These are phyloP conservation scores for Babyrousa celebensis DNA, from an alignment of 2,797 vertebrate genomes.

Conservation along the genomic window DNA sequence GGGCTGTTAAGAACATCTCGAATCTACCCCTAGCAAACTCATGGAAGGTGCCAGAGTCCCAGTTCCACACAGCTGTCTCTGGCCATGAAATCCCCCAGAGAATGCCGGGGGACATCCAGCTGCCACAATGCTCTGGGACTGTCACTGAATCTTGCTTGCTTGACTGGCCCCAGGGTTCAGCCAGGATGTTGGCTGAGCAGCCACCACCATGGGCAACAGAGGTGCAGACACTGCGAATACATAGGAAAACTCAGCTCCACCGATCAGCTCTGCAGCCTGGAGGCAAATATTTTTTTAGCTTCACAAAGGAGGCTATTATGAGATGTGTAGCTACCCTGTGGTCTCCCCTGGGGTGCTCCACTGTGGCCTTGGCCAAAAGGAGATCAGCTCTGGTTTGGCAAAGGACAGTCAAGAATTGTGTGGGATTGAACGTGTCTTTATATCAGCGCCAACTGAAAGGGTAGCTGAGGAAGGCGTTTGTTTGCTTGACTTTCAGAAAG, in stretches of 20 bases:
- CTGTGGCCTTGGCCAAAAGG: conserved; percentile 52
- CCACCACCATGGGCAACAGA: background rate
- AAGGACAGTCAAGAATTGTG: conserved; percentile 79
- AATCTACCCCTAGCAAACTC: background rate
- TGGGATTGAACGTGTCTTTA: conserved; percentile 77
- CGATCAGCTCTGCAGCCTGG: background rate
- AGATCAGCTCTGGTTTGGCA: conserved; percentile 74
- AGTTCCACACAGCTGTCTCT: background rate
- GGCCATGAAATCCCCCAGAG: background rate
- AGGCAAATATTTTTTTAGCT: conserved; percentile 83
- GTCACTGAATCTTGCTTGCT: background rate
- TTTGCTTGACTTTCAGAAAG: conserved; percentile 1
- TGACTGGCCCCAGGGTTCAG: background rate
- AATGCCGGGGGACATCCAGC: background rate
- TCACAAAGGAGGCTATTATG: conserved; percentile 79
- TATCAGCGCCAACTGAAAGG: conserved; percentile 68
- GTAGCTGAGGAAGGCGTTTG: conserved; percentile 55
- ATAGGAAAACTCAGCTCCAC: background rate
- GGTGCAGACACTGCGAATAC: background rate
- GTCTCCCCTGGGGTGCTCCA: background rate
- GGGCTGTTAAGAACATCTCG: background rate
- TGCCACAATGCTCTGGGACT: background rate
- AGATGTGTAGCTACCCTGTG: conserved; percentile 65
- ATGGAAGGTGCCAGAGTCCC: background rate
- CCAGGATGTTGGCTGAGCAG: background rate